phyloP scores from a whole-genome alignment of 2,797 vertebrate species.

The Hoplostethus atlanticus region DNA sequence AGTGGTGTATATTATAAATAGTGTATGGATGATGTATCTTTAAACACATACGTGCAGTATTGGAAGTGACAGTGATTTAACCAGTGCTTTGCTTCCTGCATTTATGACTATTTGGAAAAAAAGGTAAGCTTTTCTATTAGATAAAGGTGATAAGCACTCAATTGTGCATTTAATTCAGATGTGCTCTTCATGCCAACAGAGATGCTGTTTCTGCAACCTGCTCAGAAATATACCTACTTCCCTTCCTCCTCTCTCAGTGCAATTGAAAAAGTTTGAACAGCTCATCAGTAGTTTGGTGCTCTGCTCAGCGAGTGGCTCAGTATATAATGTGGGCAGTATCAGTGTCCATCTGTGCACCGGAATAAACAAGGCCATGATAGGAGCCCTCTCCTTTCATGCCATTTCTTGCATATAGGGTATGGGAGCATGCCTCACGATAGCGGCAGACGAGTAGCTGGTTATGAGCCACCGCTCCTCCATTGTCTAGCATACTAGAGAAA shows the following conservation, averaged over 20 bases:
- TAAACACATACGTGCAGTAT: constrained; percentile 4
- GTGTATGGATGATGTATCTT: constrained; percentile 27
- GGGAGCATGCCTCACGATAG: constrained; percentile 55
- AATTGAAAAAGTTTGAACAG: constrained; percentile 16
- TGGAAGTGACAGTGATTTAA: neutral
- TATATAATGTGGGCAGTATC: constrained; percentile 29
- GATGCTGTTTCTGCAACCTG: constrained; percentile 26
- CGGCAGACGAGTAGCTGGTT: constrained; percentile 71
- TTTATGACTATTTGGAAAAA: neutral
- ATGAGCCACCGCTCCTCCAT: constrained; percentile 72
- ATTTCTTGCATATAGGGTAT: constrained; percentile 49
- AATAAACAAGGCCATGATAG: constrained; percentile 46
- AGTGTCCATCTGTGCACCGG: constrained; percentile 55
- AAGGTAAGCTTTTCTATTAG: constrained; percentile 26
- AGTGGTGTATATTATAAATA: constrained; percentile 34
- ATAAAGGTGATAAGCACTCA: neutral
- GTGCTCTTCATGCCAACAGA: constrained; percentile 40
- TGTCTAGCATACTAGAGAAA: constrained; percentile 75
- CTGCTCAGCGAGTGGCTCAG: constrained; percentile 35
- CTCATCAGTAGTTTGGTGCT: constrained; percentile 20
- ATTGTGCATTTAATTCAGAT: neutral
- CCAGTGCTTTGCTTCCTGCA: constrained; percentile 3
- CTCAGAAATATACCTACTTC: constrained; percentile 18
- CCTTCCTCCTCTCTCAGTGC: constrained; percentile 8
- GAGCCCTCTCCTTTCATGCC: constrained; percentile 45